These are phyloP conservation scores for Melanotaenia duboulayi DNA, from an alignment of 2,113 vertebrate species.

Conservation along the genomic window DNA sequence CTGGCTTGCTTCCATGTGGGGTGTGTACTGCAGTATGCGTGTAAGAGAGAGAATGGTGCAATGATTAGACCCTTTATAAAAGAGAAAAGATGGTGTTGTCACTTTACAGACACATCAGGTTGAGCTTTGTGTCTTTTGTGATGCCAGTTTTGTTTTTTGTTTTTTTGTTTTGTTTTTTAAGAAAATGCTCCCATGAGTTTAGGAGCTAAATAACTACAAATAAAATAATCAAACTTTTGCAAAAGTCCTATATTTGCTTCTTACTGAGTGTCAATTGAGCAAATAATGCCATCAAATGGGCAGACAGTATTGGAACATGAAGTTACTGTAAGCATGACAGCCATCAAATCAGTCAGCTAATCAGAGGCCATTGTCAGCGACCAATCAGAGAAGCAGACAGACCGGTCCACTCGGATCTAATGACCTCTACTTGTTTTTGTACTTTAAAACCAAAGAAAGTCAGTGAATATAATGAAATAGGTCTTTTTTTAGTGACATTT, in stretches of 20 bases:
- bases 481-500: neutral
- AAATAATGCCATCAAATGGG: neutral
- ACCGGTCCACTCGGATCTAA: neutral
- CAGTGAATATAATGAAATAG: no score
- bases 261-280: neutral
- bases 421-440: neutral
- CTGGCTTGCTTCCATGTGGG: conserved; percentile 28
- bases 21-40: conserved; percentile 21
- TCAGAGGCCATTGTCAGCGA: neutral
- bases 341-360: neutral
- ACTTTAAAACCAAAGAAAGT: no score
- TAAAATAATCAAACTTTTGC: neutral
- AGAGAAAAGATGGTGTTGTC: neutral
- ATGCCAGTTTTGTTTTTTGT: no score
- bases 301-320: neutral
- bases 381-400: no score
- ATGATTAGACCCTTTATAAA: conserved; percentile 26
- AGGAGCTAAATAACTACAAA: neutral
- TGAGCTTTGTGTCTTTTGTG: neutral
- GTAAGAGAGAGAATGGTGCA: conserved; percentile 14
- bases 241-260: neutral
- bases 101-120: neutral
- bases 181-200: neutral
- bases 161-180: no score
- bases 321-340: neutral